Percentiles rank a stretch among this genome's conserved stretches.
Evolutionary conservation across 2,113 vertebrate species (phyloP).

Genomic region (Grammomys dolichurus): DNA sequence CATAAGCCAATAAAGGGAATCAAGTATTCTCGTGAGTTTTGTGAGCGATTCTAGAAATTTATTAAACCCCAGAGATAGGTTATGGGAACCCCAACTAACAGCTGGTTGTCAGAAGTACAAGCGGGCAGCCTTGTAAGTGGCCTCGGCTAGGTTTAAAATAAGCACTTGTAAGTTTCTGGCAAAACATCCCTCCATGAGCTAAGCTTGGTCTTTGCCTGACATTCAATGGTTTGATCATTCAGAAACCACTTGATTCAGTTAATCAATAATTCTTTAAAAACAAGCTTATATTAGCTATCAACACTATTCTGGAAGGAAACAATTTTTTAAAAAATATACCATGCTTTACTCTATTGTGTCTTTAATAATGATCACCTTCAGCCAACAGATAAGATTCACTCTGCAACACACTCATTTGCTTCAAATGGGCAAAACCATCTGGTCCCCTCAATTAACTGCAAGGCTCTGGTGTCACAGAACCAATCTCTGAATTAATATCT

Average conservation of each 20-base stretch:
- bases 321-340: not conserved
- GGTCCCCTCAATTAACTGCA: conserved; percentile 36
- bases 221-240: not conserved
- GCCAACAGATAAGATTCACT: conserved; percentile 37
- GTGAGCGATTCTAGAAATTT: not conserved
- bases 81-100: not conserved
- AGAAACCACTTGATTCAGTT: not conserved
- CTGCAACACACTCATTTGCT: conserved; percentile 34
- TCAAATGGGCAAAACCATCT: conserved; percentile 66
- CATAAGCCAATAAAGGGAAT: not conserved
- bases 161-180: not conserved
- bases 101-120: not conserved
- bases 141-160: not conserved
- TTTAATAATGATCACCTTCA: conserved; percentile 4
- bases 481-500: not conserved
- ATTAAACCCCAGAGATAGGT: not conserved
- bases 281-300: not conserved
- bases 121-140: no score
- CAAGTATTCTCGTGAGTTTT: not conserved
- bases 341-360: conserved; percentile 2
- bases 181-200: not conserved
- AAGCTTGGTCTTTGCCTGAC: not conserved
- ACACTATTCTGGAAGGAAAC: not conserved
- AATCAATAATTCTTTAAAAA: not conserved
- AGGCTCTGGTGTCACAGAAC: not conserved